phyloP scores from a whole-genome alignment of 2,797 vertebrate species.

The Acestrorhynchus altus region DNA sequence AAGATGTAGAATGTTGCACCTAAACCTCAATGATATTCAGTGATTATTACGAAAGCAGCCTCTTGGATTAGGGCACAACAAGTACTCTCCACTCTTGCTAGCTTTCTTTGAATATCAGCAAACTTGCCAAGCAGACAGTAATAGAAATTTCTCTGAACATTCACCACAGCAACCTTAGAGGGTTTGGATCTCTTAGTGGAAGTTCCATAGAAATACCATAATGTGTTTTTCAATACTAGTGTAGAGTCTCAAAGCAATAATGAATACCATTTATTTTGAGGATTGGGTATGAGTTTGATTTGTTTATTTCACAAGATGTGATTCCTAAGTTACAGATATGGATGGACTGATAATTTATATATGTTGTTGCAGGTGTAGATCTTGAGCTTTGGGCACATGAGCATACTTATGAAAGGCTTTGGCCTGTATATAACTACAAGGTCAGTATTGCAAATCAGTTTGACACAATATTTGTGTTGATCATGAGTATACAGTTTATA shows the following conservation, averaged over 20 bases:
- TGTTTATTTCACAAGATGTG: background rate
- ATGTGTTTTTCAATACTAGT: background rate
- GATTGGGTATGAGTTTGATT: background rate
- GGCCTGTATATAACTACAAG: slow-evolving; percentile 87
- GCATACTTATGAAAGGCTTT: slow-evolving; percentile 89
- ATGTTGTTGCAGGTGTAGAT: slow-evolving; percentile 82
- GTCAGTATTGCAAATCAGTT: slow-evolving; percentile 66
- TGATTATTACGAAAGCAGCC: background rate
- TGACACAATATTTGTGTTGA: background rate
- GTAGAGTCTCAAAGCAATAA: background rate
- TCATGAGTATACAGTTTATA: too few species aligned
- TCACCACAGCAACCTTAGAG: slow-evolving; percentile 7
- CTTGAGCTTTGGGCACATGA: slow-evolving; percentile 91
- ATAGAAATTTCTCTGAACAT: background rate
- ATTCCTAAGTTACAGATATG: background rate
- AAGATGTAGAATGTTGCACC: background rate
- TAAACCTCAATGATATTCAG: background rate
- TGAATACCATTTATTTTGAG: background rate
- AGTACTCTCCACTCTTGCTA: background rate
- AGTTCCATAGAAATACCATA: slow-evolving; percentile 11
- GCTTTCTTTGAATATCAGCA: background rate
- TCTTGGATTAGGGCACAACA: slow-evolving; percentile 13
- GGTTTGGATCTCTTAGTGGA: background rate
- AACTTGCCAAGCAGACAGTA: background rate
- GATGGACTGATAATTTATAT: slow-evolving; percentile 21